These are phyloP conservation scores for Todus mexicanus DNA, from an alignment of 2,797 vertebrate species.

Conservation along the genomic window DNA sequence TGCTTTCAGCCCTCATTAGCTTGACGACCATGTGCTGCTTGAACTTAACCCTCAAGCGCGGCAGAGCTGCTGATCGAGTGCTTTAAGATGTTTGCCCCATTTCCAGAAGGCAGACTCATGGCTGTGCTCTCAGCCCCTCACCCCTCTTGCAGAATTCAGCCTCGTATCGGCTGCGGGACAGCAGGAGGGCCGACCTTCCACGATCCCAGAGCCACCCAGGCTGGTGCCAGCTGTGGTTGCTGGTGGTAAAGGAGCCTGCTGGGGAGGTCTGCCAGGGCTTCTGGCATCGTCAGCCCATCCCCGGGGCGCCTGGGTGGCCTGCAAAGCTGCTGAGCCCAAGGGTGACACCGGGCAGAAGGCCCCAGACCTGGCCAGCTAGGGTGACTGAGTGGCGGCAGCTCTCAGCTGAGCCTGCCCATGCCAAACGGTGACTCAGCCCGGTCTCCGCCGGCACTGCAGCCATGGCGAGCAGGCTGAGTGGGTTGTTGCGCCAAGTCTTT, in stretches of 20 bases:
- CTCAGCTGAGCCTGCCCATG: not conserved
- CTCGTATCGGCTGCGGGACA: not conserved
- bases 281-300: not conserved
- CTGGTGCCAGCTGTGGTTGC: not conserved
- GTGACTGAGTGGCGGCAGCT: not conserved
- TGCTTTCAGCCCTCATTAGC: not conserved
- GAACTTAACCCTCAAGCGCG: not conserved
- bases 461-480: rapidly evolving
- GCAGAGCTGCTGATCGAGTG: not conserved
- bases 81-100: not conserved
- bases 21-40: not conserved
- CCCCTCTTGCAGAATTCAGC: not conserved
- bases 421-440: not conserved
- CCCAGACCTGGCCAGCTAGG: no score
- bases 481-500: not conserved
- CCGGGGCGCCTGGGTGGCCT: rapidly evolving
- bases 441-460: rapidly evolving
- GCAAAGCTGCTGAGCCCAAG: not conserved
- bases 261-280: not conserved
- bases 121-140: not conserved
- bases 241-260: rapidly evolving
- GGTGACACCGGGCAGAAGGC: not conserved
- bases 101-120: not conserved
- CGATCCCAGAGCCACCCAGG: not conserved
- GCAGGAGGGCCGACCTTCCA: not conserved